Evolutionary conservation across 2,113 vertebrate genomes (phyloP).

Genomic region (Oceanites oceanicus): DNA sequence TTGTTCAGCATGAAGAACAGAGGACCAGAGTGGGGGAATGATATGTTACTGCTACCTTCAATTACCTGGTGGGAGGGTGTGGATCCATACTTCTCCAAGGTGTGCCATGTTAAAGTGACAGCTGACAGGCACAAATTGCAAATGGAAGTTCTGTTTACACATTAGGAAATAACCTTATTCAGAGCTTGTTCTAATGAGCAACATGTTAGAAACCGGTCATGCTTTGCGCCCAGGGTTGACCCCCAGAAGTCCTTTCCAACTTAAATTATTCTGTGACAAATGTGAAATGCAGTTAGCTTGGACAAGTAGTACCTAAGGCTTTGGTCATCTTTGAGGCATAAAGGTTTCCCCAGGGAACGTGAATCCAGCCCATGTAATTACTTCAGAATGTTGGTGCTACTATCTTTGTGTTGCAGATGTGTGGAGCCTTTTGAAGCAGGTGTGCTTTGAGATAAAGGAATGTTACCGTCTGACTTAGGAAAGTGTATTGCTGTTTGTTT

Average conservation of each 20-base stretch:
- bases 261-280: neutral
- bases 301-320: neutral
- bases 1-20: neutral
- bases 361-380: neutral
- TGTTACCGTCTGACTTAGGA: too few relatives aligned
- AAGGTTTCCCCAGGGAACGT: neutral
- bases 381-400: neutral
- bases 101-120: neutral
- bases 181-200: neutral
- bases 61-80: neutral
- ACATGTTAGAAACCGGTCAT: neutral
- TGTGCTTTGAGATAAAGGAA: neutral
- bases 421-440: neutral
- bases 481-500: neutral
- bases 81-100: neutral
- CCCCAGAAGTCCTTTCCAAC: neutral
- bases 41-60: neutral
- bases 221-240: neutral
- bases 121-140: neutral
- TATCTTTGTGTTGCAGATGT: fast-evolving
- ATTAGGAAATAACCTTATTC: neutral
- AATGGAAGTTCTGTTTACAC: too few relatives aligned
- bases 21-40: neutral
- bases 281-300: neutral
- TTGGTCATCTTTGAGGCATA: neutral